Evolutionary conservation across 2,113 vertebrate genomes (phyloP).

Genomic region (Chitala chitala): DNA sequence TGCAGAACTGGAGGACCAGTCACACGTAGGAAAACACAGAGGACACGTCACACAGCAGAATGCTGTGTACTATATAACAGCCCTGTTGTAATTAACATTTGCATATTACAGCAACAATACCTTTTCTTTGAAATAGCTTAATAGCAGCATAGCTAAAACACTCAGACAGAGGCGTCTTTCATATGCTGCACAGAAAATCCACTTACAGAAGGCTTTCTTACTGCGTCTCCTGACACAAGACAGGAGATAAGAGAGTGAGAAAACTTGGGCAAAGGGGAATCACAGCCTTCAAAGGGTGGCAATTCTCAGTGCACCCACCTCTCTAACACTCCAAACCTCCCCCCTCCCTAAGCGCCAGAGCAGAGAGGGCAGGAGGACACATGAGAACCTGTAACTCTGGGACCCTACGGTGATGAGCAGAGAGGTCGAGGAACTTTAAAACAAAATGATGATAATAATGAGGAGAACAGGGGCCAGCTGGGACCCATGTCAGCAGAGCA

Average conservation of each 20-base stretch:
- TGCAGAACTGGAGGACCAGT: no score
- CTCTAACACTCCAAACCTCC: background rate
- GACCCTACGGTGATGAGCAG: background rate
- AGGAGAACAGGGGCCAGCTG: slow-evolving; percentile 37
- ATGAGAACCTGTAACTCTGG: background rate
- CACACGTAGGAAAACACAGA: no score
- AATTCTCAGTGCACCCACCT: background rate
- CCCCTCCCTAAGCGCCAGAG: background rate
- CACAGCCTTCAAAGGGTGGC: background rate
- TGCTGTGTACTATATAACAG: no score
- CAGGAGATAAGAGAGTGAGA: background rate
- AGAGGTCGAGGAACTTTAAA: background rate
- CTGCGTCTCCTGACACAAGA: background rate
- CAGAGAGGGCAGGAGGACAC: background rate
- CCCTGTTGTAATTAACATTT: no score
- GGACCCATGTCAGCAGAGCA: slow-evolving; percentile 46
- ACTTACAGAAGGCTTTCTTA: background rate
- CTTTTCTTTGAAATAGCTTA: no score
- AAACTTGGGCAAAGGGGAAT: background rate
- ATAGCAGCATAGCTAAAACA: no score
- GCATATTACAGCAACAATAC: no score
- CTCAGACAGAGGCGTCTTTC: background rate
- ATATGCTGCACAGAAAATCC: background rate
- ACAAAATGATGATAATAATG: background rate
- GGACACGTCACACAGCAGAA: no score